These are phyloP conservation scores for Ornithoptera alexandrae DNA, from an alignment of 2,888 invertebrate species.

Conservation along the genomic window DNA sequence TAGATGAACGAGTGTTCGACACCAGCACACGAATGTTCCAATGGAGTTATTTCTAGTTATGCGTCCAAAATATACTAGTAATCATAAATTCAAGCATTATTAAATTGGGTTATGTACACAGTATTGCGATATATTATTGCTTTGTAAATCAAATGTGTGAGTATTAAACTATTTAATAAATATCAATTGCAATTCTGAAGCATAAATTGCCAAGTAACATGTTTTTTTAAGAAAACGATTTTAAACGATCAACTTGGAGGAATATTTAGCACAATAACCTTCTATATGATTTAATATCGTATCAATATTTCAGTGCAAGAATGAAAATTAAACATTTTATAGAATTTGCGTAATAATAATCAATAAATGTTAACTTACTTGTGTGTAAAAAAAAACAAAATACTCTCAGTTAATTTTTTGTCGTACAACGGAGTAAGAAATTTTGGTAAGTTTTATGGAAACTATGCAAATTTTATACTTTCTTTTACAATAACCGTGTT, in stretches of 20 bases:
- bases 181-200: not conserved
- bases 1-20: slow-evolving; percentile 15
- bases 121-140: not conserved
- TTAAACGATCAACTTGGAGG: not conserved
- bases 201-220: not conserved
- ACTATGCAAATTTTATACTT: too few relatives aligned
- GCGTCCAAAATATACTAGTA: not conserved
- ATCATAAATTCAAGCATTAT: not conserved
- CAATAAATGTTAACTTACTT: too few relatives aligned
- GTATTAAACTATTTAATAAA: not conserved
- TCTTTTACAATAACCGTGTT: too few relatives aligned
- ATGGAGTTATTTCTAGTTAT: not conserved
- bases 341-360: too few relatives aligned
- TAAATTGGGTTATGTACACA: not conserved
- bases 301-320: too few relatives aligned
- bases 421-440: too few relatives aligned
- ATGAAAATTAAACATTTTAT: too few relatives aligned
- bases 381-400: too few relatives aligned
- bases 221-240: not conserved
- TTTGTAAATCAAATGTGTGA: not conserved
- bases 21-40: not conserved
- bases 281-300: too few relatives aligned
- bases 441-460: too few relatives aligned
- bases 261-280: too few relatives aligned
- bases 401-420: too few relatives aligned